Conservation (phyloP, 2,888 invertebrate genomes). For the Exocentrus adspersus region DNA sequence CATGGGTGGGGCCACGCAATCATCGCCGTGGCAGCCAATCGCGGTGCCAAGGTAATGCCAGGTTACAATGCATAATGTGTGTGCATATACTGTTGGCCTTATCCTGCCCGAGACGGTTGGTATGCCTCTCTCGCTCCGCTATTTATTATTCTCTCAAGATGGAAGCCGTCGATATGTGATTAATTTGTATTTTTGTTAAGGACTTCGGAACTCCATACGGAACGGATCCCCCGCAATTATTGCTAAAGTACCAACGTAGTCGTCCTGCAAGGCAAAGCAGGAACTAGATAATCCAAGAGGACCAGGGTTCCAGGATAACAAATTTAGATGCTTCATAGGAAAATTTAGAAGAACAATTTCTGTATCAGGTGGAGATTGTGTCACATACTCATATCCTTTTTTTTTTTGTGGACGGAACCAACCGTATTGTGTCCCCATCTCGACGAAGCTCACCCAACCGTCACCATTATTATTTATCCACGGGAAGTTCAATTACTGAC, state of each 20-base stretch:
- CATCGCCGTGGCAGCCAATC: constrained; percentile 64
- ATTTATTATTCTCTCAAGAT: constrained; percentile 62
- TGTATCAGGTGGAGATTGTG: no score
- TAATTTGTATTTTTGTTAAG: constrained; percentile 46
- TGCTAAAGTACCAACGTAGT: no score
- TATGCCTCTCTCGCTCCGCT: constrained; percentile 56
- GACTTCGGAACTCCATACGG: constrained; percentile 15
- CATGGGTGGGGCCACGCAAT: constrained; percentile 63
- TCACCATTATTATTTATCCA: constrained; percentile 44
- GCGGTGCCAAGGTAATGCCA: constrained; percentile 62
- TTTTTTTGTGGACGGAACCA: no score
- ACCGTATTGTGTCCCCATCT: constrained; percentile 33
- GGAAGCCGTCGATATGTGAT: constrained; percentile 62
- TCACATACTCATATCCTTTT: no score
- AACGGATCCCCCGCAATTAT: no score
- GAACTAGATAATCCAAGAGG: no score
- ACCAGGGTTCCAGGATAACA: no score
- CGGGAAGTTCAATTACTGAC: constrained; percentile 36
- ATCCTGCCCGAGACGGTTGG: constrained; percentile 55
- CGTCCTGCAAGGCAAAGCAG: no score
- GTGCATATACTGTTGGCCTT: constrained; percentile 60
- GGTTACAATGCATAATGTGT: constrained; percentile 63
- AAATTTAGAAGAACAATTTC: no score
- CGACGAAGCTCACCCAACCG: constrained; percentile 46
- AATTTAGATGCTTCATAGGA: no score